Percentiles rank a stretch among this genome's conserved stretches.
These are phyloP conservation scores for Diadumene lineata DNA, from an alignment of 92 coral and sea anemone genomes.

Conservation along the genomic window DNA sequence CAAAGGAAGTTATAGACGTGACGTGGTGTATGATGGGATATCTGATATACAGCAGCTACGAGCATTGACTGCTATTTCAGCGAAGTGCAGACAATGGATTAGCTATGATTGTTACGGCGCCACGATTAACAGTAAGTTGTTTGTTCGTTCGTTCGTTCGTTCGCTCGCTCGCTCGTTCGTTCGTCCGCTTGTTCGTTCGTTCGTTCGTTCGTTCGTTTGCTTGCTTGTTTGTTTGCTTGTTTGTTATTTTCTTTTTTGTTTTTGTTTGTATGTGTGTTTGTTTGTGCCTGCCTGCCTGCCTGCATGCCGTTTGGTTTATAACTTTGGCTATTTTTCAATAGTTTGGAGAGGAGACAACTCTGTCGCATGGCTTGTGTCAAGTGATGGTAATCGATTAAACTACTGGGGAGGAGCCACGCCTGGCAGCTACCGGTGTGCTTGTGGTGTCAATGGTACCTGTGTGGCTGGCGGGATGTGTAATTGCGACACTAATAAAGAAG, in stretches of 20 bases:
- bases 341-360: too few species aligned
- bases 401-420: slow-evolving; percentile 33
- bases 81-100: slow-evolving; percentile 22
- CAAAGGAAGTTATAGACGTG: slow-evolving; percentile 21
- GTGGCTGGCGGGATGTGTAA: not conserved
- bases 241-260: too few species aligned
- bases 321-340: not conserved
- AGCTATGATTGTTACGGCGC: not conserved
- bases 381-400: slow-evolving; percentile 1
- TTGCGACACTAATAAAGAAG: slow-evolving; percentile 17
- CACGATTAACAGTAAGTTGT: too few species aligned
- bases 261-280: too few species aligned
- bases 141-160: too few species aligned
- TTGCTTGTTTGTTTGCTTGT: too few species aligned
- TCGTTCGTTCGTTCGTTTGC: too few species aligned
- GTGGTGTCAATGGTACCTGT: slow-evolving; percentile 9
- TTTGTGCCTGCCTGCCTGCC: too few species aligned
- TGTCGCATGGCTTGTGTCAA: slow-evolving; percentile 21
- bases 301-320: not conserved
- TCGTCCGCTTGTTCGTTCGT: too few species aligned
- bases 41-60: slow-evolving; percentile 24
- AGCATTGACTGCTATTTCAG: slow-evolving; percentile 17
- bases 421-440: slow-evolving; percentile 23
- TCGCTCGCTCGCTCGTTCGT: too few species aligned
- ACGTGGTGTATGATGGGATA: slow-evolving; percentile 27